Conservation (phyloP, 53 echinoderm and acorn worm species). For the Patiria pectinifera region DNA sequence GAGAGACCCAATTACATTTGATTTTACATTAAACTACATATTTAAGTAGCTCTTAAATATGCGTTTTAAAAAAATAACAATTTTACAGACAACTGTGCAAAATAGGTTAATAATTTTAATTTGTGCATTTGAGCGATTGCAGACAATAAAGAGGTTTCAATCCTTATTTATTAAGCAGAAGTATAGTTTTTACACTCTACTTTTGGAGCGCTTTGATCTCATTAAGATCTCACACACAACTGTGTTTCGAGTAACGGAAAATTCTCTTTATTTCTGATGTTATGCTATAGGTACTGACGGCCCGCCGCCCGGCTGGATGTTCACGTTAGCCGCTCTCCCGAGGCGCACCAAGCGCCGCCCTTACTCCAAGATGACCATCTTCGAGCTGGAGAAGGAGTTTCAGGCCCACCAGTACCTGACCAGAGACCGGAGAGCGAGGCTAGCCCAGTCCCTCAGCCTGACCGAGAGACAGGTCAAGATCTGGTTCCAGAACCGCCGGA, state of each 20-base stretch:
- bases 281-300: conserved; percentile 3
- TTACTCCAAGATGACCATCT: conserved; percentile 74
- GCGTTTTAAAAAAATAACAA: too few relatives aligned
- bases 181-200: too few relatives aligned
- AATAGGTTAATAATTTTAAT: too few relatives aligned
- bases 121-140: too few relatives aligned
- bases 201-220: too few relatives aligned
- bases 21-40: too few relatives aligned
- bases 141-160: too few relatives aligned
- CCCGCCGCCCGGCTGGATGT: conserved; percentile 41
- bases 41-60: too few relatives aligned
- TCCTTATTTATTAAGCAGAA: too few relatives aligned
- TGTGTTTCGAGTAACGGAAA: not conserved
- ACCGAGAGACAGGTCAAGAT: conserved; percentile 76
- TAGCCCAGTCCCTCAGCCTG: conserved; percentile 64
- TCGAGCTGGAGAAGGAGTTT: conserved; percentile 70
- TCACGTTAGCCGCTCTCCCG: conserved; percentile 65
- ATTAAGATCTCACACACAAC: not conserved
- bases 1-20: too few relatives aligned
- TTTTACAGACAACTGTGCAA: too few relatives aligned
- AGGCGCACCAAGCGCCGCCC: conserved; percentile 76
- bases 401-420: conserved; percentile 64
- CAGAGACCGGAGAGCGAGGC: conserved; percentile 62
- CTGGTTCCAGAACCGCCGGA: conserved; percentile 78
- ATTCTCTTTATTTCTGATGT: not conserved